A percentile compares a stretch with the other conserved stretches of the same genome.
Conservation (phyloP, 2,797 vertebrate species). For the Sebastes dallii region DNA sequence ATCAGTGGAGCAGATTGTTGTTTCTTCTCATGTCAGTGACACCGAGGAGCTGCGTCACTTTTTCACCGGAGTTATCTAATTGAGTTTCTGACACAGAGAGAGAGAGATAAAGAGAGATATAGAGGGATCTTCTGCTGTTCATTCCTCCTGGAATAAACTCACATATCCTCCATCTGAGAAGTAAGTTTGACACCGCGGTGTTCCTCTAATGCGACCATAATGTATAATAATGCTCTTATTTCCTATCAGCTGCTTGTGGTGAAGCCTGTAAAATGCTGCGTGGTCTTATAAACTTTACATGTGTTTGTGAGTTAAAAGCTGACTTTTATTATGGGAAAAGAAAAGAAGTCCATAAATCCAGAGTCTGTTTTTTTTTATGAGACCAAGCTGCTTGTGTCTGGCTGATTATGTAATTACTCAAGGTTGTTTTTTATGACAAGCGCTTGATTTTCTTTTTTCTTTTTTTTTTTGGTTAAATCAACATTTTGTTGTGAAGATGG, state of each 20-base stretch:
- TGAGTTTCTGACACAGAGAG: neutral
- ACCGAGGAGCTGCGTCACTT: constrained; percentile 49
- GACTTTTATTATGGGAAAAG: neutral
- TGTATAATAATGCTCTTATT: neutral
- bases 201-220: neutral
- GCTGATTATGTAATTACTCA: neutral
- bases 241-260: neutral
- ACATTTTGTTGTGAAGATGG: neutral
- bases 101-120: too few relatives aligned
- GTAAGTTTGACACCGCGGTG: constrained; percentile 42
- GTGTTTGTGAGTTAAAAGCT: neutral
- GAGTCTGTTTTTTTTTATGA: neutral
- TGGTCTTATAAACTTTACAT: neutral
- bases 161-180: constrained; percentile 21
- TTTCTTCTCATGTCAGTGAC: constrained; percentile 55
- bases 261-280: neutral
- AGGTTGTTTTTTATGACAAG: neutral
- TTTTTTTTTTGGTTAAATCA: neutral
- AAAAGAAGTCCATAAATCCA: neutral
- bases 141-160: constrained; percentile 24
- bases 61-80: constrained; percentile 41
- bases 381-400: neutral
- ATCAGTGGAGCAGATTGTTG: constrained; percentile 31
- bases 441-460: neutral
- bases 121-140: neutral